phyloP scores from a whole-genome alignment of 1,140 invertebrate species.

The Leptestheria dahalacensis region DNA sequence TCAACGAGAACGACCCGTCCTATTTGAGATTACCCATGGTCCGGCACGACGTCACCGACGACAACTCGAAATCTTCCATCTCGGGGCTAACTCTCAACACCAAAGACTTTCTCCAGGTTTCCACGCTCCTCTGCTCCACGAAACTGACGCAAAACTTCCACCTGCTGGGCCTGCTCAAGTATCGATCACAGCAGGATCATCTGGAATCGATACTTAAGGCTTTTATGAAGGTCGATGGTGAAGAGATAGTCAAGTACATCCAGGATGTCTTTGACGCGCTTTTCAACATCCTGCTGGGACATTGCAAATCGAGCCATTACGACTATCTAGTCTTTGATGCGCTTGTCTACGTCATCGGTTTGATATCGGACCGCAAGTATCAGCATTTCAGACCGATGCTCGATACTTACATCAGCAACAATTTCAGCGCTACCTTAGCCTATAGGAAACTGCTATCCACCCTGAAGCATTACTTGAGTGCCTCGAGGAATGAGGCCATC shows the following conservation, averaged over 20 bases:
- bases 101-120: conserved; percentile 65
- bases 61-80: conserved; percentile 33
- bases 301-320: conserved; percentile 50
- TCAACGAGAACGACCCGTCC: conserved; percentile 44
- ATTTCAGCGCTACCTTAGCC: conserved; percentile 80
- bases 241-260: conserved; percentile 84
- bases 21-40: conserved; percentile 64
- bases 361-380: conserved; percentile 34
- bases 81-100: conserved; percentile 42
- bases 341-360: conserved; percentile 36
- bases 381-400: conserved; percentile 49
- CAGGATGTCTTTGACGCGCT: conserved; percentile 83
- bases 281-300: conserved; percentile 77
- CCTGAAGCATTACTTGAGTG: conserved; percentile 39
- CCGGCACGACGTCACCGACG: conserved; percentile 39
- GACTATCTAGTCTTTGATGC: conserved; percentile 85
- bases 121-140: conserved; percentile 79
- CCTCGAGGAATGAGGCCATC: conserved; percentile 23
- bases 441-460: conserved; percentile 60
- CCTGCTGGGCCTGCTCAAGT: conserved; percentile 65
- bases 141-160: conserved; percentile 91
- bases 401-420: conserved; percentile 79
- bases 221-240: conserved; percentile 67
- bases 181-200: conserved; percentile 45
- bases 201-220: conserved; percentile 52